Conservation (phyloP, 1,140 invertebrate species). For the Drosophila sechellia region DNA sequence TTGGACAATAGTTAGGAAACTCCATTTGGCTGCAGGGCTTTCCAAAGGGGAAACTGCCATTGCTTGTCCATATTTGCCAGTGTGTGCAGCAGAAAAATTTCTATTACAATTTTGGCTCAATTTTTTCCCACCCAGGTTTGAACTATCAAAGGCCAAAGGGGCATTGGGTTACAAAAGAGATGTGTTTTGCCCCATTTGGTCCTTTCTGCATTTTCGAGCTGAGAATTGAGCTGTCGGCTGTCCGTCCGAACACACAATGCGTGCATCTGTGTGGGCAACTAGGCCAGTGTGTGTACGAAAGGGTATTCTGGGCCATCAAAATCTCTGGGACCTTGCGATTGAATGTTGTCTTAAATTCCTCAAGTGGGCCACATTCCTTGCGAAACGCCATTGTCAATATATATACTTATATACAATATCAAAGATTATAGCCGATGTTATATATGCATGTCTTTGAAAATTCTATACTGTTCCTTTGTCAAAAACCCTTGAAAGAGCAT, state of each 20-base stretch:
- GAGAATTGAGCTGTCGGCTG: slow-evolving; percentile 40
- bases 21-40: slow-evolving; percentile 9
- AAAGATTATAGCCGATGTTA: too few species aligned
- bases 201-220: slow-evolving; percentile 24
- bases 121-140: slow-evolving; percentile 31
- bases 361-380: slow-evolving; percentile 11
- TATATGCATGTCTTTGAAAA: too few species aligned
- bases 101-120: slow-evolving; percentile 46
- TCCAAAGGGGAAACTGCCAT: slow-evolving; percentile 18
- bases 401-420: too few species aligned
- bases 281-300: slow-evolving; percentile 7
- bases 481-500: slow-evolving; percentile 10
- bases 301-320: slow-evolving; percentile 32
- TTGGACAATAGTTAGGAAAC: slow-evolving; percentile 31
- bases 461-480: too few species aligned
- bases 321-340: slow-evolving; percentile 10
- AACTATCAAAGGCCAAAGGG: slow-evolving; percentile 48
- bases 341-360: slow-evolving; percentile 14
- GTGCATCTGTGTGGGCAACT: neutral
- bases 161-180: slow-evolving; percentile 33
- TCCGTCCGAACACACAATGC: slow-evolving; percentile 22
- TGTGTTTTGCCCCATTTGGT: slow-evolving; percentile 9
- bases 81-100: slow-evolving; percentile 33
- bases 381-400: neutral
- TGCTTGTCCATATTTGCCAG: slow-evolving; percentile 21